A percentile compares a stretch with the other conserved stretches of the same genome.
phyloP scores from a whole-genome alignment of 1,140 invertebrate genomes.

The Oryctes rhinoceros region DNA sequence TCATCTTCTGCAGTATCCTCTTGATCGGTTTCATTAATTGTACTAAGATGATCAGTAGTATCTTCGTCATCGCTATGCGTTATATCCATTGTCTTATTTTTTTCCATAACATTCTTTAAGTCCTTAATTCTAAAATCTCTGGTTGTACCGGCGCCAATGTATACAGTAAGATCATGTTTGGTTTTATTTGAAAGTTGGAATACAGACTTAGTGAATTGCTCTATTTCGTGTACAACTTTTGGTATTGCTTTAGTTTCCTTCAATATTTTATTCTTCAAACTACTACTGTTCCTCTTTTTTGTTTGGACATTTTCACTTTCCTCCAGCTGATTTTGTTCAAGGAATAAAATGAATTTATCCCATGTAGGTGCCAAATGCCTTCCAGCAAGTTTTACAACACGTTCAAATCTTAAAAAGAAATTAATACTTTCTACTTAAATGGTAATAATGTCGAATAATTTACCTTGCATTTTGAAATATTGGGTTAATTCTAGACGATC shows the following conservation, averaged over 20 bases:
- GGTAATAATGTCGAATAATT: background rate
- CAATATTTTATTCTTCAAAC: slow-evolving; percentile 66
- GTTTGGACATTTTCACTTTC: slow-evolving; percentile 55
- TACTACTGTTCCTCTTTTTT: slow-evolving; percentile 58
- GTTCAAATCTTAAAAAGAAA: slow-evolving; percentile 63
- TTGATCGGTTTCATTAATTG: background rate
- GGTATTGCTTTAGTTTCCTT: slow-evolving; percentile 68
- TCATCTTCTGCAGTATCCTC: slow-evolving; percentile 7
- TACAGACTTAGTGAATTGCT: slow-evolving; percentile 68
- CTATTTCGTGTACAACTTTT: slow-evolving; percentile 67
- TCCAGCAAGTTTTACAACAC: slow-evolving; percentile 66
- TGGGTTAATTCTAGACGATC: slow-evolving; percentile 60
- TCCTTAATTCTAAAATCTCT: slow-evolving; percentile 66
- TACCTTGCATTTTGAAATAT: slow-evolving; percentile 63
- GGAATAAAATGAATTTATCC: slow-evolving; percentile 65
- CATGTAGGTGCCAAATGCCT: slow-evolving; percentile 65
- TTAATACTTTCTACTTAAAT: background rate
- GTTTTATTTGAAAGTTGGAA: slow-evolving; percentile 68
- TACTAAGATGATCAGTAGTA: background rate
- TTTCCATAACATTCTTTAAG: slow-evolving; percentile 5
- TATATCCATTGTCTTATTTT: slow-evolving; percentile 21
- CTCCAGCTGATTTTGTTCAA: slow-evolving; percentile 62
- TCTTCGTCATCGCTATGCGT: slow-evolving; percentile 17
- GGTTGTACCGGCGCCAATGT: slow-evolving; percentile 65
- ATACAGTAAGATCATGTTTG: slow-evolving; percentile 64